phyloP scores from a whole-genome alignment of 2,113 vertebrate species.

The Amphilophus citrinellus region DNA sequence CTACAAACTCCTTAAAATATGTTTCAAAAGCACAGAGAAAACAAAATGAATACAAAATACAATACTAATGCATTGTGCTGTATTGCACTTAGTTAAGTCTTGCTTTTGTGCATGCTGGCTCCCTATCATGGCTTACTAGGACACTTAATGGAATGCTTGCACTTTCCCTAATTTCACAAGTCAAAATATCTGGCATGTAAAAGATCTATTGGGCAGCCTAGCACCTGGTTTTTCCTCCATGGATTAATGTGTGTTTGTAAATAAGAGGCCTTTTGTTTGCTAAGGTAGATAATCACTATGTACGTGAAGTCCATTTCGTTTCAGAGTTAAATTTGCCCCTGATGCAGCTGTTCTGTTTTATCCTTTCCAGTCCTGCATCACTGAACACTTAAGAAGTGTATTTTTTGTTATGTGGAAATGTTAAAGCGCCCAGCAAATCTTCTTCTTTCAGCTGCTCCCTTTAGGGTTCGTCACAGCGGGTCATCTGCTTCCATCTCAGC shows the following conservation, averaged over 20 bases:
- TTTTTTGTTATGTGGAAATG: neutral
- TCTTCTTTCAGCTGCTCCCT: no score
- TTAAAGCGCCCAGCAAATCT: neutral
- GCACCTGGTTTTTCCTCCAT: neutral
- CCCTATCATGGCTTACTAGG: neutral
- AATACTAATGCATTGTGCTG: neutral
- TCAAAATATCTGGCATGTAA: neutral
- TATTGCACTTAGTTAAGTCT: neutral
- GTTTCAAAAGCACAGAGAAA: no score
- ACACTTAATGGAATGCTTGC: neutral
- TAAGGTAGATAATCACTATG: neutral
- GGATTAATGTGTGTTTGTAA: neutral
- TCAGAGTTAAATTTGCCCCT: accelerated
- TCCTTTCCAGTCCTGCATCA: neutral
- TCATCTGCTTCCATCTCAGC: no score
- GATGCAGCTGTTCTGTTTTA: neutral
- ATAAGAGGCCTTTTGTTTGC: neutral
- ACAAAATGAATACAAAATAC: no score
- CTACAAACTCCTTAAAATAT: no score
- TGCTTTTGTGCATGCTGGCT: slow-evolving; percentile 1
- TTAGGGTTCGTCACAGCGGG: no score
- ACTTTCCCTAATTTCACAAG: neutral
- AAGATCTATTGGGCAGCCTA: neutral
- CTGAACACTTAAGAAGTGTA: neutral
- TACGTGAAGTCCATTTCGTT: neutral